phyloP scores from a whole-genome alignment of 2,797 vertebrate species.

The Spinus olivaceus region DNA sequence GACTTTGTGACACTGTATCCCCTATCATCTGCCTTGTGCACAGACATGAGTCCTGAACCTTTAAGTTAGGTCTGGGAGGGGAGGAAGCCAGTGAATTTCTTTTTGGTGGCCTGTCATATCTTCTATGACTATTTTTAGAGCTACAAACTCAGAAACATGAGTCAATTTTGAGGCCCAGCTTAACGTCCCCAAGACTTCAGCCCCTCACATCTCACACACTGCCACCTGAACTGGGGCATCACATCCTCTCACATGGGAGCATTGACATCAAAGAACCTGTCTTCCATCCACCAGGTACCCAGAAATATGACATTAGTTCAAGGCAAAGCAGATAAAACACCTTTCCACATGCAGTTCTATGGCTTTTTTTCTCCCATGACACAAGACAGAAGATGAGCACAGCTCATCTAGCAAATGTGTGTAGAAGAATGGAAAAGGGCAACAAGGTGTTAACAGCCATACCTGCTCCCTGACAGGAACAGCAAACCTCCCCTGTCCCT shows the following conservation, averaged over 20 bases:
- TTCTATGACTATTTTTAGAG: not conserved
- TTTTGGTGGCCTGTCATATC: not conserved
- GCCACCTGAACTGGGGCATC: rapidly evolving
- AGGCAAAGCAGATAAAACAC: not conserved
- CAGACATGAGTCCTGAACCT: not conserved
- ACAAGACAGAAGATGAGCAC: not conserved
- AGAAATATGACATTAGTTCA: not conserved
- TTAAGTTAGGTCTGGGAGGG: not conserved
- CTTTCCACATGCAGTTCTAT: not conserved
- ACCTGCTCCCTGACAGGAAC: not conserved
- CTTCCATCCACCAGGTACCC: not conserved
- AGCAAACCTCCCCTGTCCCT: not conserved
- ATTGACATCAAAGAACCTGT: not conserved
- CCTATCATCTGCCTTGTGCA: rapidly evolving
- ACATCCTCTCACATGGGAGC: rapidly evolving
- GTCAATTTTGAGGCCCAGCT: not conserved
- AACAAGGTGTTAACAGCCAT: not conserved
- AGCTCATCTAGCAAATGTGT: not conserved
- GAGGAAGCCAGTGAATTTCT: not conserved
- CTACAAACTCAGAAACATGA: rapidly evolving
- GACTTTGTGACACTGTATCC: not conserved
- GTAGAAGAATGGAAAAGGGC: not conserved
- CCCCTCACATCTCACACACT: rapidly evolving
- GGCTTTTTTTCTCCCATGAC: not conserved
- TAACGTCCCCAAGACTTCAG: not conserved